Base-by-base conservation (phyloP, 2,113 vertebrate genomes). In the Engraulis encrasicolus region DNA sequence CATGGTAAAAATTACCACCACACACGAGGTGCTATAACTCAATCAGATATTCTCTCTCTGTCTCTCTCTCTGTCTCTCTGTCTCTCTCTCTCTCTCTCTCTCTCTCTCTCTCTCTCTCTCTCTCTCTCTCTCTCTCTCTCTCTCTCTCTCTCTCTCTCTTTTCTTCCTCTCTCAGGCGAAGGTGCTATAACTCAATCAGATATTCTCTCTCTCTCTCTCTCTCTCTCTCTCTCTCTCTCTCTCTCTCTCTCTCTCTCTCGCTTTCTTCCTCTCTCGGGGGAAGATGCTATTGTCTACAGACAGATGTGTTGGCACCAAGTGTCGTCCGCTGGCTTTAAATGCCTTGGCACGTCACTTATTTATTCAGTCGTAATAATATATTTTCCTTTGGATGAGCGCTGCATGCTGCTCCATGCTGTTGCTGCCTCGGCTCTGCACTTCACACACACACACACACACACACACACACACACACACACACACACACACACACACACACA, bases 361-460 rank as follows among this genome's bases (percentile, higher is more conserved):
- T 93, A 92, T 94, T 94, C 91, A 93, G 83, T 94, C 89, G 92
- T 91, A 90, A 93, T 95, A 93, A 92, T 87, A 92, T 90, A 90
- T 92, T 95, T 95, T 89, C 90, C 93, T 92, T 91, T 92, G 81
- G 82, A 90, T 84, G 89, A n/a, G n/a, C n/a, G n/a, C n/a, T n/a
- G n/a, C 91, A 91, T 88, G 87, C 84, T 86, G 88, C 91, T 87
- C 88, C 91, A 90, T 86, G 86, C 91, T 89, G 81, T 87, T 86
- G 81, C 81, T 82, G 88, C 87, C 2, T 58, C 58, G 27, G 1
- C 18, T 52, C 15, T 58, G 54, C 66, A 31, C 66, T 9, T 45
- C 40, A 3, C 9, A 3, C 31, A 74, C 66, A 27, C n/a, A n/a
- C n/a, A n/a, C n/a, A n/a, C n/a, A n/a, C n/a, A n/a, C n/a, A n/a